Percentiles rank a stretch among this genome's conserved stretches.
These are phyloP conservation scores for Hyles lineata DNA, from an alignment of 2,888 invertebrate species.

Conservation along the genomic window DNA sequence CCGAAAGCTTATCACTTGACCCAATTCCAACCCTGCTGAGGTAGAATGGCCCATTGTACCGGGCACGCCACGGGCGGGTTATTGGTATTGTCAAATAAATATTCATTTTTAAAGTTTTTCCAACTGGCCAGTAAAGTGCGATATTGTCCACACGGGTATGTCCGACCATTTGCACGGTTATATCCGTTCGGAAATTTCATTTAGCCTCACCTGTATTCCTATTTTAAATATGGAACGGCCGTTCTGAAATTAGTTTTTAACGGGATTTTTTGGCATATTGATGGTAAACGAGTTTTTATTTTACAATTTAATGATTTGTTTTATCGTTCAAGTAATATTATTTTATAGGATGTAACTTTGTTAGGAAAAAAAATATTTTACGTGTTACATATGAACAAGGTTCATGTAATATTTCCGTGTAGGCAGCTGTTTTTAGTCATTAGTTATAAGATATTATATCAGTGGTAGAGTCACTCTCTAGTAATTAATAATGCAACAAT, in stretches of 20 bases:
- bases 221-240: neutral
- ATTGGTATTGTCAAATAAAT: slow-evolving; percentile 63
- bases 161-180: slow-evolving; percentile 19
- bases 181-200: slow-evolving; percentile 10
- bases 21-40: slow-evolving; percentile 30
- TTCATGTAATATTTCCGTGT: too few species aligned
- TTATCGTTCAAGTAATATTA: neutral
- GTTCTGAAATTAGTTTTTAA: neutral
- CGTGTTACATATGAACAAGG: too few species aligned
- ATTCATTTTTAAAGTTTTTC: slow-evolving; percentile 52
- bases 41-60: slow-evolving; percentile 57
- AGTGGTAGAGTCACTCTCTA: too few species aligned
- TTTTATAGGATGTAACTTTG: neutral
- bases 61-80: slow-evolving; percentile 47
- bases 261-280: neutral
- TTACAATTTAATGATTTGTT: neutral
- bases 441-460: too few species aligned
- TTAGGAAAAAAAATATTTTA: too few species aligned
- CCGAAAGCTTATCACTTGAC: neutral
- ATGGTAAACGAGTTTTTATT: neutral
- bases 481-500: too few species aligned
- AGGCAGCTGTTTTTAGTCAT: too few species aligned
- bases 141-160: slow-evolving; percentile 1
- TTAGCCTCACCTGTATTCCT: slow-evolving; percentile 13
- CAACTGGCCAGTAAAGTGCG: slow-evolving; percentile 10